These are phyloP conservation scores for Tholera decimalis DNA, from an alignment of 2,888 invertebrate genomes.

Conservation along the genomic window DNA sequence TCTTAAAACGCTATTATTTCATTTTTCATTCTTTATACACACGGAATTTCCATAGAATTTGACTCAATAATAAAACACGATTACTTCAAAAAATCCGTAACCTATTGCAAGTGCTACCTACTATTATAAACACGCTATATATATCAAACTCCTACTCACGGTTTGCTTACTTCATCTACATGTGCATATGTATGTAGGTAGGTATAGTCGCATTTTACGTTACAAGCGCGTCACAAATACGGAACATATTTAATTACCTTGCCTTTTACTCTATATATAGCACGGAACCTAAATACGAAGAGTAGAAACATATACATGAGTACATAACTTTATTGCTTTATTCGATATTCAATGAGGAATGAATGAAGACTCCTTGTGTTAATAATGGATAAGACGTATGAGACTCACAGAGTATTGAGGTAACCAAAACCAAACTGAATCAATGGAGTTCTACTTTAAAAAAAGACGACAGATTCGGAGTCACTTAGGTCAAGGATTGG, in stretches of 20 bases:
- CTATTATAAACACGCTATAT: background rate
- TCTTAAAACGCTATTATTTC: too few species aligned
- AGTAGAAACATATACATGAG: conserved; percentile 5
- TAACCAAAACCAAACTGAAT: background rate
- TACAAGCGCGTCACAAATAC: conserved; percentile 6
- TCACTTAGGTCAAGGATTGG: too few species aligned
- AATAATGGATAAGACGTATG: background rate
- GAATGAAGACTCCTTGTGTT: conserved; percentile 8
- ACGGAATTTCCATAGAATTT: too few species aligned
- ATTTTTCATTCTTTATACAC: too few species aligned
- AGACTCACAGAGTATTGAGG: background rate
- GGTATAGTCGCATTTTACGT: background rate
- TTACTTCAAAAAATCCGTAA: too few species aligned
- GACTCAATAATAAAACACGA: too few species aligned
- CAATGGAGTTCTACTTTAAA: too few species aligned
- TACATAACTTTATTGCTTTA: conserved; percentile 26
- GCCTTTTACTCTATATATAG: conserved; percentile 28
- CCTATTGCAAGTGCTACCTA: too few species aligned
- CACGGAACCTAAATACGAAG: background rate
- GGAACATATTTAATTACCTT: conserved; percentile 15
- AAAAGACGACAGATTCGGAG: too few species aligned
- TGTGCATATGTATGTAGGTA: background rate
- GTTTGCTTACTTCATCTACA: background rate
- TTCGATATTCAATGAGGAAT: conserved; percentile 15
- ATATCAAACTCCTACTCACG: background rate